Percentiles rank a stretch among this genome's conserved stretches.
Conservation (phyloP, 2,797 vertebrate species). For the Silurus aristotelis region DNA sequence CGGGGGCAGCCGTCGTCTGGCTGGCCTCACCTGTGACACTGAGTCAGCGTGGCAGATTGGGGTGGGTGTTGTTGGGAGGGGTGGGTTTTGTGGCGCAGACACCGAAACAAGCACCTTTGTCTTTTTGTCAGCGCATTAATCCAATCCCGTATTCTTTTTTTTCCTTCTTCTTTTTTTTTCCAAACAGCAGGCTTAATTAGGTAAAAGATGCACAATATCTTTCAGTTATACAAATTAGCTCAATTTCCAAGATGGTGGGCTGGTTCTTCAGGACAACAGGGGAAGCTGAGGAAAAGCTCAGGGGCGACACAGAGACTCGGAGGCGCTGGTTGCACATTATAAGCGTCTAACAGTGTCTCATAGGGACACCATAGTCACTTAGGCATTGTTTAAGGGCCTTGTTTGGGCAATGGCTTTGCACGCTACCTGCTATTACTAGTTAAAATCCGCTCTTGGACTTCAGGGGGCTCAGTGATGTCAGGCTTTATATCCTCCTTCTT, state of each 20-base stretch:
- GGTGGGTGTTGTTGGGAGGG: slow-evolving; percentile 29
- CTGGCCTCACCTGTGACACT: slow-evolving; percentile 66
- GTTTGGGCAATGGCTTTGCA: slow-evolving; percentile 50
- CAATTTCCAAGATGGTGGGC: slow-evolving; percentile 8
- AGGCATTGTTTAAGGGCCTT: slow-evolving; percentile 44
- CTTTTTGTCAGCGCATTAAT: slow-evolving; percentile 18
- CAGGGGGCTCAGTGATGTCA: slow-evolving; percentile 28
- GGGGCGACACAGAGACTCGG: slow-evolving; percentile 23
- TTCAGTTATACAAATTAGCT: slow-evolving; percentile 28
- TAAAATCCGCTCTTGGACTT: slow-evolving; percentile 39
- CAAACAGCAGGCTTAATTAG: slow-evolving; percentile 27
- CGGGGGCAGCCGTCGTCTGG: slow-evolving; percentile 49
- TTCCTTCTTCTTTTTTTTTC: not conserved
- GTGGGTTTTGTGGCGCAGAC: not conserved
- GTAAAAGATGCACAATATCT: slow-evolving; percentile 16
- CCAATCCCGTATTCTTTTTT: not conserved
- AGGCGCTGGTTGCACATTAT: slow-evolving; percentile 38
- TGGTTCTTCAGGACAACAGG: slow-evolving; percentile 22
- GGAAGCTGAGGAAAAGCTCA: slow-evolving; percentile 28
- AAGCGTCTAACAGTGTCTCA: slow-evolving; percentile 42
- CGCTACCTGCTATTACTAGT: slow-evolving; percentile 50
- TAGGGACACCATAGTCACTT: slow-evolving; percentile 43
- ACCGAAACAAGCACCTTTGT: slow-evolving; percentile 21
- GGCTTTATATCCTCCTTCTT: slow-evolving; percentile 46
- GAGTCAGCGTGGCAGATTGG: slow-evolving; percentile 65